phyloP scores from a whole-genome alignment of 2,888 invertebrate genomes.

The Trichopria drosophilae region DNA sequence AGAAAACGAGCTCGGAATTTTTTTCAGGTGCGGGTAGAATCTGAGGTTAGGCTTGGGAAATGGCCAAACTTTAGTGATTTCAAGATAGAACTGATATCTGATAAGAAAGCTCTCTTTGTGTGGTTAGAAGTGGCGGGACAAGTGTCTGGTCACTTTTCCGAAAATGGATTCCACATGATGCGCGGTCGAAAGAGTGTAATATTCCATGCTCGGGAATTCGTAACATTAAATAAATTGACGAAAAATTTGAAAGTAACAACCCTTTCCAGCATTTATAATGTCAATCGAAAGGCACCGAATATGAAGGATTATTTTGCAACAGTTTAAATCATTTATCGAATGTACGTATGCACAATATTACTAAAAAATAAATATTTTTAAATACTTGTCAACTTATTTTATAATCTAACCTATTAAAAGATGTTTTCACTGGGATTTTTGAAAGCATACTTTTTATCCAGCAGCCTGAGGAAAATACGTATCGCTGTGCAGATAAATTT shows the following conservation, averaged over 20 bases:
- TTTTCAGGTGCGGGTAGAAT: slow-evolving; percentile 40
- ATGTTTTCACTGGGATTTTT: not conserved
- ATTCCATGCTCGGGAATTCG: slow-evolving; percentile 42
- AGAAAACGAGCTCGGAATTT: slow-evolving; percentile 1
- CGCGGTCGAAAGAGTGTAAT: slow-evolving; percentile 43
- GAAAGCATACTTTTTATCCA: not conserved
- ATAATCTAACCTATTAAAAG: not conserved
- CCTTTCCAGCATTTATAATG: slow-evolving; percentile 43
- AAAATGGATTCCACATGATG: slow-evolving; percentile 72
- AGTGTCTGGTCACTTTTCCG: slow-evolving; percentile 68
- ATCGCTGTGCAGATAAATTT: slow-evolving; percentile 49
- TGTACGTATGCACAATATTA: too few species aligned
- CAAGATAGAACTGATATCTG: slow-evolving; percentile 57
- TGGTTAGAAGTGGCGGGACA: slow-evolving; percentile 68
- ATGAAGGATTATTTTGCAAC: too few species aligned
- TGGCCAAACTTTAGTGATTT: slow-evolving; percentile 42
- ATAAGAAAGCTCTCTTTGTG: slow-evolving; percentile 68
- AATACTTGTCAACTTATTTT: not conserved
- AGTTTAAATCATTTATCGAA: too few species aligned
- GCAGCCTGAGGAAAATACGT: slow-evolving; percentile 42
- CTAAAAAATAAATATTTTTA: too few species aligned
- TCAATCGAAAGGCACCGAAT: too few species aligned
- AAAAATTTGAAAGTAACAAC: slow-evolving; percentile 40
- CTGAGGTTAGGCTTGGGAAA: slow-evolving; percentile 33
- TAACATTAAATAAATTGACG: slow-evolving; percentile 32